Base-by-base conservation (phyloP, 2,797 vertebrate genomes). In the Linurgus olivaceus region DNA sequence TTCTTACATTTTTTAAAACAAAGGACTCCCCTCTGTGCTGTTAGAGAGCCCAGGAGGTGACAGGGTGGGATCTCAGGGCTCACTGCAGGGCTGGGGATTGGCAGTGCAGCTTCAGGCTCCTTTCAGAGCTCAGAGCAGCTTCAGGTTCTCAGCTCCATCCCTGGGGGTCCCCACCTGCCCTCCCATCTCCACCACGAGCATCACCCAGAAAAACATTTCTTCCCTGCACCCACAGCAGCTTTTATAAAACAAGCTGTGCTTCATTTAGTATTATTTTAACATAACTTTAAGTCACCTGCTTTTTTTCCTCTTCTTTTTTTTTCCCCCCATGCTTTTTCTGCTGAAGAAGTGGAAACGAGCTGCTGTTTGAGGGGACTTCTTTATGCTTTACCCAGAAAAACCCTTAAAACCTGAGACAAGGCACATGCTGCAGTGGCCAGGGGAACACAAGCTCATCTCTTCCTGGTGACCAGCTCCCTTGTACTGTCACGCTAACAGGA, bases 331-430 rank as follows among this genome's bases (percentile, higher is more conserved):
- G 6, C 6, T 55, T 75, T 80, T 78, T 52, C 37, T 96, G 71
- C 77, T 79, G 83, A 80, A 87, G 58, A 52, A 90, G 67, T 62
- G 40, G 48, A 93, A 92, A 75, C 1, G 25, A 74, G 67, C 63
- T 82, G 54, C 31, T 28, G 42, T 52, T 73, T 86, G 45, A 2
- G 0, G 63, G 87, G 79, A 94, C 94, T 67, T 40, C 45, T 87
- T 96, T 93, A 11, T 93, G 58, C 47, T 94, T 93, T 78, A 78
- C 57, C 47, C 61, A 50, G 33, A 72, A 91, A 94, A 84, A 26
- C 26, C 87, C 79, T 81, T 86, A 84, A 88, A 95, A 84, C n/a
- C 70, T 33, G 33, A 67, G 29, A 85, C 20, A 24, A 67, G 68
- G 71, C 48, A 86, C 77, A 77, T 8, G 82, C 87, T 93, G 91